Base-by-base conservation (phyloP, 2,888 invertebrate species). In the Aphelenchoides bicaudatus region DNA sequence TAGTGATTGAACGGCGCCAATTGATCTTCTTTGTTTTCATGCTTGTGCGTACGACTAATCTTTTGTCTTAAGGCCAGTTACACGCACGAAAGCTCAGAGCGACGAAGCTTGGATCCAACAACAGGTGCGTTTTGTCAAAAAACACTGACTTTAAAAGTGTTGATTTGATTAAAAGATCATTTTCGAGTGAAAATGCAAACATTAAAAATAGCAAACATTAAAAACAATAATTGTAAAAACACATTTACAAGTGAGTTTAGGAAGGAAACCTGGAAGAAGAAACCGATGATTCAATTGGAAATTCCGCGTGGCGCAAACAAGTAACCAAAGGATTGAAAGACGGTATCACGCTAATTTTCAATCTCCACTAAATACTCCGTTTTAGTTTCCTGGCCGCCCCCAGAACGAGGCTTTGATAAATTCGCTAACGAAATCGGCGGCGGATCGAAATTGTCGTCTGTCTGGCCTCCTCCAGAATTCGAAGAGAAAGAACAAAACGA, bases 391-490 rank as follows among this genome's bases (percentile, higher is more conserved):
- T 74, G 74, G 74, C 74, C 74, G 8, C 74, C 74, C 23, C 65
- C 63, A 19, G 71, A 72, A 38, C 4, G n/a, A 19, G n/a, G n/a
- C n/a, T n/a, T n/a, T n/a, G 37, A 43, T 34, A 29, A 46, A n/a
- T 46, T 19, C 28, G 16, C 10, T 31, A 13, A 0, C n/a, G 28
- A 52, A n/a, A 21, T 29, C 25, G 10, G 19, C 29, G 16, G 23
- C 16, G 55, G 54, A 8, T 48, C 51, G 28, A 60, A 51, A 28
- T 50, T 60, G 19, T 62, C 62, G 23, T 70, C 74, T 10, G 75
- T 76, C 55, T 75, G 75, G 75, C 75, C 75, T 10, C 75, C 75
- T 47, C 65, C 70, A n/a, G 75, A 75, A 49, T 63, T 68, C 29
- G 75, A 74, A 61, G 65, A 61, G 48, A 62, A 66, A 47, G 66